Evolutionary conservation across 2,888 invertebrate genomes (phyloP).

Genomic region (Oxyteleia sp.): DNA sequence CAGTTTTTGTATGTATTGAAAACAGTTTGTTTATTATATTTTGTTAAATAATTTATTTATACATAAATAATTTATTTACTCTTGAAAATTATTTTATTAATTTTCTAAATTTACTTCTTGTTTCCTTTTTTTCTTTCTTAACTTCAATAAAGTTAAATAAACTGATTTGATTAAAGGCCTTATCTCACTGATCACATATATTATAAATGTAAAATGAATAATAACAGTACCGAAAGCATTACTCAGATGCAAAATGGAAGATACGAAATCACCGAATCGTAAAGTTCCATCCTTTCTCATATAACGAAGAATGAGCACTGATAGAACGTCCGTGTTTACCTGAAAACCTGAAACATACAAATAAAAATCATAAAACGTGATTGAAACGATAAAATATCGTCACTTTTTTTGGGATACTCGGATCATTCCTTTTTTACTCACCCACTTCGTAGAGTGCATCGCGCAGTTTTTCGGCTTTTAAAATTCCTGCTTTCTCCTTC

Average conservation of each 20-base stretch:
- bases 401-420: background rate
- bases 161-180: slow-evolving; percentile 16
- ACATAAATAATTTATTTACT: too few species aligned
- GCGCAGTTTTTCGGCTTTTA: slow-evolving; percentile 94
- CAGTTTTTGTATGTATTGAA: too few species aligned
- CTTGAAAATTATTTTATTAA: too few species aligned
- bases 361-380: slow-evolving; percentile 46
- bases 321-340: slow-evolving; percentile 94
- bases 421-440: slow-evolving; percentile 81
- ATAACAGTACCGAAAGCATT: slow-evolving; percentile 93
- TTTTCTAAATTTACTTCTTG: too few species aligned
- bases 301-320: slow-evolving; percentile 94
- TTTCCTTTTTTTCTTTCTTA: background rate
- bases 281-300: slow-evolving; percentile 97
- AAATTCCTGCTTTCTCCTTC: slow-evolving; percentile 95
- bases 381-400: slow-evolving; percentile 46
- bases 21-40: too few species aligned
- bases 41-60: too few species aligned
- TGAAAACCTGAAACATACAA: slow-evolving; percentile 90
- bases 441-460: slow-evolving; percentile 95
- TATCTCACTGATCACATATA: slow-evolving; percentile 26
- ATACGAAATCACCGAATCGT: slow-evolving; percentile 96
- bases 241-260: slow-evolving; percentile 95
- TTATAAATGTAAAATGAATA: slow-evolving; percentile 41
- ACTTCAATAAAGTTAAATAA: slow-evolving; percentile 18